phyloP scores from a whole-genome alignment of 2,888 invertebrate species.

The Dicranocentrus wangi region DNA sequence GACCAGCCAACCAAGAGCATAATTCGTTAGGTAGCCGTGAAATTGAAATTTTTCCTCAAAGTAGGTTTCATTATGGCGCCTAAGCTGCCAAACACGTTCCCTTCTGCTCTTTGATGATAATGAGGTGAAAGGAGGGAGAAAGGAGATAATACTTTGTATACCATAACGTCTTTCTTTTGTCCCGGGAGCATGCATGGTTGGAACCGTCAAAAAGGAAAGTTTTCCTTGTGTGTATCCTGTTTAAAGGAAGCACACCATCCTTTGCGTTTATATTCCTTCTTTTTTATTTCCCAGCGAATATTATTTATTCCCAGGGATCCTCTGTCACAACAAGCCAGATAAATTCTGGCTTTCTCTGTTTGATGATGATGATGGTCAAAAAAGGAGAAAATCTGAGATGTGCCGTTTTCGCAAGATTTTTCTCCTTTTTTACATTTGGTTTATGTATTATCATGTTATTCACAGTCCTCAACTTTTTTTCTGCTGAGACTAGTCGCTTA shows the following conservation, averaged over 20 bases:
- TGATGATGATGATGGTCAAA: neutral
- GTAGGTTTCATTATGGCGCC: no score
- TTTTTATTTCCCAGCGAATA: neutral
- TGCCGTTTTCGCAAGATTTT: no score
- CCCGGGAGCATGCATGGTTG: no score
- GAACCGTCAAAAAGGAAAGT: no score
- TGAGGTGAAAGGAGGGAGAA: no score
- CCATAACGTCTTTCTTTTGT: no score
- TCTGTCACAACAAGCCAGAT: neutral
- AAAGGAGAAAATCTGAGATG: neutral
- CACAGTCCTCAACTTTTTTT: neutral
- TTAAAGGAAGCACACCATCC: no score
- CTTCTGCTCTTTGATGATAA: no score
- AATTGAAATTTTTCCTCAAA: conserved; percentile 28
- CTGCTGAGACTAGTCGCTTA: neutral
- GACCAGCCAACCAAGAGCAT: conserved; percentile 16
- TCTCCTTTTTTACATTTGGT: no score
- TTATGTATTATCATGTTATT: neutral
- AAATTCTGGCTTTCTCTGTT: conserved; percentile 12
- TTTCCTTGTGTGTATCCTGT: no score
- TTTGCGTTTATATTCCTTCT: neutral
- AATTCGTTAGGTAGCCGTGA: conserved; percentile 30
- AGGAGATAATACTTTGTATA: no score
- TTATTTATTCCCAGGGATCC: neutral
- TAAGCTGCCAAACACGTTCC: no score